Evolutionary conservation across 1,140 invertebrate species (phyloP).

Genomic region (Scaptodrosophila lebanonensis): DNA sequence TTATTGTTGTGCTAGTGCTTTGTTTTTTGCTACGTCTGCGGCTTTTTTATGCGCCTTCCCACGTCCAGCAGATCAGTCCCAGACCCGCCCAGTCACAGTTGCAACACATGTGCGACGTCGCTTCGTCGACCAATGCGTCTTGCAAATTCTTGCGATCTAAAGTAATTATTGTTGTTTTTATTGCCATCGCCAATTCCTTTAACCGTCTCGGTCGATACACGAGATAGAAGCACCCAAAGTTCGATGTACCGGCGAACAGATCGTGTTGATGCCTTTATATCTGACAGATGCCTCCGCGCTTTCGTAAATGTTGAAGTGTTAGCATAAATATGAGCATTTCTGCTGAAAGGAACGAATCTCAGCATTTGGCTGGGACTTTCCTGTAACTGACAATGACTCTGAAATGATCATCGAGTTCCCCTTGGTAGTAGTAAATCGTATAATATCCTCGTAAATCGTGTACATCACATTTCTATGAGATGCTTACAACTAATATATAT

Average conservation of each 20-base stretch:
- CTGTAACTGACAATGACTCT: no score
- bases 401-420: no score
- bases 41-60: slow-evolving; percentile 30
- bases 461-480: no score
- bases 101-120: no score
- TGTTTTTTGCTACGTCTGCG: no score
- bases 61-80: slow-evolving; percentile 20
- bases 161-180: slow-evolving; percentile 55
- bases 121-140: neutral
- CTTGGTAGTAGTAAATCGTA: no score
- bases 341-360: no score
- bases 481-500: no score
- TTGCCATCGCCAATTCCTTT: neutral
- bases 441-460: no score
- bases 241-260: slow-evolving; percentile 43
- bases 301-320: slow-evolving; percentile 13
- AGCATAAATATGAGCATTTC: no score
- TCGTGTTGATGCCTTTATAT: slow-evolving; percentile 65
- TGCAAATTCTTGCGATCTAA: slow-evolving; percentile 48
- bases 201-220: slow-evolving; percentile 32
- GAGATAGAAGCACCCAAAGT: slow-evolving; percentile 39
- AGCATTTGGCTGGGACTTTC: no score
- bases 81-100: neutral
- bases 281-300: slow-evolving; percentile 53
- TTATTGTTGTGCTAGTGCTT: no score